A percentile compares a stretch with the other conserved stretches of the same genome.
These are phyloP conservation scores for Bombus ignitus DNA, from an alignment of 1,140 invertebrate species.

Conservation along the genomic window DNA sequence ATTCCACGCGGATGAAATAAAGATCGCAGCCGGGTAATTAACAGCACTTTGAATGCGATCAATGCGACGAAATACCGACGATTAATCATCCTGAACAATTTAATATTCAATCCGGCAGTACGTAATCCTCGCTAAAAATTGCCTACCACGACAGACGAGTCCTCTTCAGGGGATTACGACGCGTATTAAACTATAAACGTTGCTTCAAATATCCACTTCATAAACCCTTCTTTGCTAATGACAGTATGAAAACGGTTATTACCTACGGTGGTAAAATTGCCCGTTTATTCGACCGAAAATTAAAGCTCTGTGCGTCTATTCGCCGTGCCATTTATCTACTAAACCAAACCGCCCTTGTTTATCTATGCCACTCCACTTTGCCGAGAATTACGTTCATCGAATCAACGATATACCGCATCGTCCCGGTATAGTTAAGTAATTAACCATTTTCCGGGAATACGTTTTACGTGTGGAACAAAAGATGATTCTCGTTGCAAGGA, in stretches of 20 bases:
- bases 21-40: slow-evolving; percentile 27
- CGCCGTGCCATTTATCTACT: not conserved
- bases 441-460: slow-evolving; percentile 9
- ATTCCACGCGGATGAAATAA: slow-evolving; percentile 5
- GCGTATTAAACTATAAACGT: not conserved
- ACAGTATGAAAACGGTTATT: not conserved
- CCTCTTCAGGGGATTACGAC: not conserved
- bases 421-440: not conserved
- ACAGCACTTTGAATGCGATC: not conserved
- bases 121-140: not conserved
- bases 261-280: not conserved
- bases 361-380: too few relatives aligned
- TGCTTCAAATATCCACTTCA: not conserved
- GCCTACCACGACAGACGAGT: not conserved
- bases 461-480: not conserved
- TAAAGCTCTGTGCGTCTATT: not conserved
- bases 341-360: not conserved
- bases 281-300: not conserved
- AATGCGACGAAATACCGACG: not conserved
- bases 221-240: not conserved
- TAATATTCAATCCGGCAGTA: not conserved
- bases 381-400: not conserved
- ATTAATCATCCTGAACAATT: slow-evolving; percentile 19
- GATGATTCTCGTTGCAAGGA: not conserved
- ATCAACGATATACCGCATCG: not conserved